These are phyloP conservation scores for Chaenogobius annularis DNA, from an alignment of 2,113 vertebrate genomes.

Conservation along the genomic window DNA sequence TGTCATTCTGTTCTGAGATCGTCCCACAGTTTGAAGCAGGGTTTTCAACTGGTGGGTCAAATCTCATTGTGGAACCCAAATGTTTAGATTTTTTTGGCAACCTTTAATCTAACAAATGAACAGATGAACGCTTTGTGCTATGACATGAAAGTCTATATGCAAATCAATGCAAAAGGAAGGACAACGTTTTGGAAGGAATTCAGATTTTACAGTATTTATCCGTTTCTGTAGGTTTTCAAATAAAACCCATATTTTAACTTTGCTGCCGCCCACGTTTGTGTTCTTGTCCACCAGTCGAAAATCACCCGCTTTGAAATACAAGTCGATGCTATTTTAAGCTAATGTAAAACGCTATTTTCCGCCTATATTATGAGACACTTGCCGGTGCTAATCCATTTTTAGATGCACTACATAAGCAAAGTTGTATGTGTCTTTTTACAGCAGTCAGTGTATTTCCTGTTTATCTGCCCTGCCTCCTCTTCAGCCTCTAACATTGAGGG, in stretches of 20 bases:
- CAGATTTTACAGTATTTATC: neutral
- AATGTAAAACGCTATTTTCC: neutral
- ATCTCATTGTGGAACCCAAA: neutral
- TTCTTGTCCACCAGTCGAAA: neutral
- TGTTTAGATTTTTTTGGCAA: neutral
- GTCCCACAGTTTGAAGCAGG: conserved; percentile 55
- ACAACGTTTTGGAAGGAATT: neutral
- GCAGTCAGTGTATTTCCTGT: conserved; percentile 26
- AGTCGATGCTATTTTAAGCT: conserved; percentile 72
- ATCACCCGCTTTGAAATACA: conserved; percentile 65
- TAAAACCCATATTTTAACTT: neutral
- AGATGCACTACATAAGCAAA: neutral
- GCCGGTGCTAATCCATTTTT: neutral
- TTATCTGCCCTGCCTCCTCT: conserved; percentile 55
- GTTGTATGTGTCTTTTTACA: conserved; percentile 4
- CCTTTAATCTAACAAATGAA: neutral
- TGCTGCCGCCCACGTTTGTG: neutral
- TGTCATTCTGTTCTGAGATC: conserved; percentile 33
- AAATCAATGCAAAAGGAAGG: neutral
- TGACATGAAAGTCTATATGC: neutral
- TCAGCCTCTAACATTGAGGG: conserved; percentile 76
- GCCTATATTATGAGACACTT: neutral
- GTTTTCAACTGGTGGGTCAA: neutral
- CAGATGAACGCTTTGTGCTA: neutral
- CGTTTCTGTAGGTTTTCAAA: neutral